Evolutionary conservation across 2,888 invertebrate species (phyloP).

Genomic region (Eristalis arbustorum): DNA sequence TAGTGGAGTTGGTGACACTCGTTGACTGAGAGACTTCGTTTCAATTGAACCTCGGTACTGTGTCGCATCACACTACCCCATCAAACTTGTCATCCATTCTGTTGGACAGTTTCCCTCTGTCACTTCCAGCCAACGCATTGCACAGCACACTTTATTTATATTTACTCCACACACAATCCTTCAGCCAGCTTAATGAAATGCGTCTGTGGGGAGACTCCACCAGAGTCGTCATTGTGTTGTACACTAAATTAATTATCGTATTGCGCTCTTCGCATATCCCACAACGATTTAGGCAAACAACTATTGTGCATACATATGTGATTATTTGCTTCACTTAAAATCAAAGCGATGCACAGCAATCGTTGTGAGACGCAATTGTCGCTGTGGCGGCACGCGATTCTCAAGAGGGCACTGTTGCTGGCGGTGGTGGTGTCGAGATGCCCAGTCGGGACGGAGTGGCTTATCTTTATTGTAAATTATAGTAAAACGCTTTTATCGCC

Average conservation of each 20-base stretch:
- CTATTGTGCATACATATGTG: not conserved
- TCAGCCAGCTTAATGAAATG: not conserved
- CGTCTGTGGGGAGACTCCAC: not conserved
- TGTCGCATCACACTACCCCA: no score
- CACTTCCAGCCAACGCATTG: no score
- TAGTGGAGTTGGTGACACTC: no score
- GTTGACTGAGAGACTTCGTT: no score
- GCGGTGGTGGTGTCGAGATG: not conserved
- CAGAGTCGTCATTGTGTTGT: not conserved
- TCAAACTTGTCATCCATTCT: no score
- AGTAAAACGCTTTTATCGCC: conserved; percentile 20
- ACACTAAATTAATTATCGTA: not conserved
- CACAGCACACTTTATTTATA: not conserved
- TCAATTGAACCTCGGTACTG: no score
- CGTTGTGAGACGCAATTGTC: not conserved
- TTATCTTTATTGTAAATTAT: conserved; percentile 17
- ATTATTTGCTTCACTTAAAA: not conserved
- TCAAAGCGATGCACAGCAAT: not conserved
- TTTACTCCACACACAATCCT: not conserved
- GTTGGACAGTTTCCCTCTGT: no score
- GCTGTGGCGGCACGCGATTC: not conserved
- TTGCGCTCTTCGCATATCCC: not conserved
- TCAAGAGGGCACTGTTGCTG: not conserved
- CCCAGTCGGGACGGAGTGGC: not conserved
- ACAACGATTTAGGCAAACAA: not conserved